Conservation (phyloP, 2,113 vertebrate genomes). For the Pluvialis apricaria region DNA sequence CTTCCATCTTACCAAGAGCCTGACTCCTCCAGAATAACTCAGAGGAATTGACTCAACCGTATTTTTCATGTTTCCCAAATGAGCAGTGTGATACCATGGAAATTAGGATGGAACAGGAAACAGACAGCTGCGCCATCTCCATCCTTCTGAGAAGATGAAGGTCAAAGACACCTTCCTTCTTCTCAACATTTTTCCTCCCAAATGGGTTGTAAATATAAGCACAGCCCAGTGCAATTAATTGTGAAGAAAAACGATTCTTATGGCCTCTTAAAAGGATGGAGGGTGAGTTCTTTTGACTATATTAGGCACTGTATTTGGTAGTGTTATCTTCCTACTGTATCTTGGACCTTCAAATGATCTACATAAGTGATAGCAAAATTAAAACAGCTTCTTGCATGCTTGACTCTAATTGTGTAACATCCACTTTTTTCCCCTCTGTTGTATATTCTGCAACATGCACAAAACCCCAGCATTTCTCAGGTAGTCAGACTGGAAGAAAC, state of each 20-base stretch:
- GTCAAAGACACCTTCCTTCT: constrained; percentile 56
- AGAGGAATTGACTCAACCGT: background rate
- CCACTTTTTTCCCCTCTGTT: background rate
- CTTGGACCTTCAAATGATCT: background rate
- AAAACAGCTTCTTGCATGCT: background rate
- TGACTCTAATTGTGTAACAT: background rate
- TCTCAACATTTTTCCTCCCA: background rate
- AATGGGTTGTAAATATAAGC: constrained; percentile 2
- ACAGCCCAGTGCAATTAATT: background rate
- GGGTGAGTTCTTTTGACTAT: background rate
- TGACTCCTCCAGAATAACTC: constrained; percentile 38
- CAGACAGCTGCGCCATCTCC: constrained; percentile 33
- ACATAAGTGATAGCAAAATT: rapidly evolving
- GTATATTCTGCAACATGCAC: background rate
- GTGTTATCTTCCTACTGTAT: background rate
- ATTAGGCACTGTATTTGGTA: background rate
- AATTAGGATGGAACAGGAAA: constrained; percentile 45
- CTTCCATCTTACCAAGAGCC: background rate
- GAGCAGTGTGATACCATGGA: constrained; percentile 42
- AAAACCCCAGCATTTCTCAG: rapidly evolving
- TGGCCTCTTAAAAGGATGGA: background rate
- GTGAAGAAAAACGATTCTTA: background rate
- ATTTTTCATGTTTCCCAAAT: constrained; percentile 69
- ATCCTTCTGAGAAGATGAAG: constrained; percentile 46
- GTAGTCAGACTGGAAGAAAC: background rate